Conservation (phyloP, 2,888 invertebrate species). For the Chrysolina haemoptera region DNA sequence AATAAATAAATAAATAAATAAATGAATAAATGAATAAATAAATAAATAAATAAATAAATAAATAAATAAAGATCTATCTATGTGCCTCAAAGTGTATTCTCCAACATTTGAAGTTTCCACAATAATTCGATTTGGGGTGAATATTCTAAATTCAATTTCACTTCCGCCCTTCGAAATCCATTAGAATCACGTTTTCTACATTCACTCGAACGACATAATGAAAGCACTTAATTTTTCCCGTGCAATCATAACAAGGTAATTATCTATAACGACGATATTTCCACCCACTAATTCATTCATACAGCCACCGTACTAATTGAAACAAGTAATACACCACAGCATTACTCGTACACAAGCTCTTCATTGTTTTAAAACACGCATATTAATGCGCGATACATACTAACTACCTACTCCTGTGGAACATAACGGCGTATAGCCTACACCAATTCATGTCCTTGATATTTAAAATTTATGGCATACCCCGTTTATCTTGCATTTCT, state of each 20-base stretch:
- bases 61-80: too few relatives aligned
- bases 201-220: too few relatives aligned
- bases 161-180: too few relatives aligned
- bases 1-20: too few relatives aligned
- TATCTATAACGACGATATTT: background rate
- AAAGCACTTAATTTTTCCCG: background rate
- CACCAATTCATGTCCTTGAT: conserved; percentile 45
- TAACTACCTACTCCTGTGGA: conserved; percentile 37
- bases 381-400: conserved; percentile 43
- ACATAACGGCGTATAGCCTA: conserved; percentile 38
- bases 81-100: too few relatives aligned
- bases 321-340: conserved; percentile 32
- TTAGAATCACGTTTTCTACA: too few relatives aligned
- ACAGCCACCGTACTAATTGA: conserved; percentile 34
- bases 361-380: conserved; percentile 47
- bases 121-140: too few relatives aligned
- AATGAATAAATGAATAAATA: too few relatives aligned
- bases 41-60: too few relatives aligned
- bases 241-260: background rate
- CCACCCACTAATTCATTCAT: conserved; percentile 5
- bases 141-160: too few relatives aligned
- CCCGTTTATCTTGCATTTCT: conserved; percentile 44
- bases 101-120: too few relatives aligned
- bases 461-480: conserved; percentile 44
- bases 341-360: conserved; percentile 32